Conservation (phyloP, 2,797 vertebrate species). For the Tenualosa ilisha region DNA sequence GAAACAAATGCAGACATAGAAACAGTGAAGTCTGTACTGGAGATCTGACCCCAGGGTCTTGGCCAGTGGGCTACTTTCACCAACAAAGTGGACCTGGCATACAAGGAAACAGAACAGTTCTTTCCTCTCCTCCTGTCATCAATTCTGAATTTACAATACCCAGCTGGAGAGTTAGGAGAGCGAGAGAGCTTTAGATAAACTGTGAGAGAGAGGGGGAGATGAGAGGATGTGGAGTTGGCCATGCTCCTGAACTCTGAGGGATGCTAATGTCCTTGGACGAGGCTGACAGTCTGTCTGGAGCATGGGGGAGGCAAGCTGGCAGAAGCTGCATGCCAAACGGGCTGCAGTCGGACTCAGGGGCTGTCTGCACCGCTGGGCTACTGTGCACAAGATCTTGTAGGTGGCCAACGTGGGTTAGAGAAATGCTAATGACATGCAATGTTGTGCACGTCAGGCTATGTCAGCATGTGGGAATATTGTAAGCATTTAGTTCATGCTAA, state of each 20-base stretch:
- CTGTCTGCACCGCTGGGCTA: neutral
- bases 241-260: constrained; percentile 23
- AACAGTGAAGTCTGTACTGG: neutral
- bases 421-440: constrained; percentile 16
- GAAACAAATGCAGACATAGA: neutral
- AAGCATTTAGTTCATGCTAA: constrained; percentile 12
- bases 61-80: neutral
- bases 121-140: neutral
- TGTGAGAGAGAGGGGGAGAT: neutral
- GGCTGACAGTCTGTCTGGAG: constrained; percentile 16
- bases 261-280: constrained; percentile 29
- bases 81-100: constrained; percentile 5
- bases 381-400: neutral
- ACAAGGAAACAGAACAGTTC: neutral
- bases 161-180: neutral
- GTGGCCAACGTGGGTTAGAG: constrained; percentile 11
- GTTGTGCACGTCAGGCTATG: neutral
- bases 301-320: constrained; percentile 22
- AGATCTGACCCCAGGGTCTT: neutral
- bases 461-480: constrained; percentile 5
- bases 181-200: constrained; percentile 2
- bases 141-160: neutral
- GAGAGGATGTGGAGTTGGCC: constrained; percentile 25
- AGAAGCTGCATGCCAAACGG: neutral
- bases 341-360: neutral